These are phyloP conservation scores for Artemia sp. DNA, from an alignment of 2,888 invertebrate genomes.

Conservation along the genomic window DNA sequence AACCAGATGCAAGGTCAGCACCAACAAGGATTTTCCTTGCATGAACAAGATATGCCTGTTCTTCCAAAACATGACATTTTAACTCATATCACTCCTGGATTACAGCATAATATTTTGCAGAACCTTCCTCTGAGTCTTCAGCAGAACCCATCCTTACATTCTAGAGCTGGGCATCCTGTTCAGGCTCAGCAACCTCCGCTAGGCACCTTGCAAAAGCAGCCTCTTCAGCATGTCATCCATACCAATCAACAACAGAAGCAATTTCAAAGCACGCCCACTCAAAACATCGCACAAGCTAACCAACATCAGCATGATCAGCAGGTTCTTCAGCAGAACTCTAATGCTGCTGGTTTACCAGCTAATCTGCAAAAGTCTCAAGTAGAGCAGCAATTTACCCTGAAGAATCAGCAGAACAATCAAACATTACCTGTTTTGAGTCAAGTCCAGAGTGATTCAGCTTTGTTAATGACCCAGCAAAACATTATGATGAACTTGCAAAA, in stretches of 20 bases:
- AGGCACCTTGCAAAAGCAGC: too few relatives aligned
- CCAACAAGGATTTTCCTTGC: too few relatives aligned
- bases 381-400: conserved; percentile 10
- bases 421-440: neutral
- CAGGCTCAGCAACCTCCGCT: too few relatives aligned
- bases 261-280: neutral
- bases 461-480: conserved; percentile 18
- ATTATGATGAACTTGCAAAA: too few relatives aligned
- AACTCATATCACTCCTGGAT: too few relatives aligned
- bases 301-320: conserved; percentile 16
- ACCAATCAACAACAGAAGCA: conserved; percentile 19
- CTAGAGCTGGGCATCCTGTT: too few relatives aligned
- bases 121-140: too few relatives aligned
- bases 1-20: too few relatives aligned
- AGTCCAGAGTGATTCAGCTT: neutral
- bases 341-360: neutral
- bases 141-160: too few relatives aligned
- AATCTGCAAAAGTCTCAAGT: neutral
- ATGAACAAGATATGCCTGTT: too few relatives aligned
- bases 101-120: too few relatives aligned
- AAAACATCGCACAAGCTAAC: neutral
- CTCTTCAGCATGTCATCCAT: neutral
- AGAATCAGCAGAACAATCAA: conserved; percentile 16
- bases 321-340: conserved; percentile 16
- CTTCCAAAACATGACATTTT: too few relatives aligned